Percentiles rank a stretch among this genome's conserved stretches.
phyloP scores from a whole-genome alignment of 2,797 vertebrate genomes.

The Adrianichthys oophorus region DNA sequence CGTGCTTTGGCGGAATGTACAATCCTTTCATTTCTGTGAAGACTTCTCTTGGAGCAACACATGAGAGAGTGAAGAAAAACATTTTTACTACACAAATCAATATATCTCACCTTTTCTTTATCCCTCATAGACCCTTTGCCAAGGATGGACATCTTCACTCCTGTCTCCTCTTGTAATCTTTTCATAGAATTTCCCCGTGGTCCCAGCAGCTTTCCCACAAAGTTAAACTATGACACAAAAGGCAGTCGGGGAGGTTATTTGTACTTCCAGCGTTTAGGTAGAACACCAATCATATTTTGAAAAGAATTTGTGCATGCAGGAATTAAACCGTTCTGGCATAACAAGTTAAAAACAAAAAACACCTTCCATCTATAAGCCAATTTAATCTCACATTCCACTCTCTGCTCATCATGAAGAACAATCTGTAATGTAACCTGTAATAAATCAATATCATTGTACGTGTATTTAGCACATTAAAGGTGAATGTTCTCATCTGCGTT shows the following conservation, averaged over 20 bases:
- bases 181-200: constrained; percentile 99
- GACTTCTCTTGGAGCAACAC: constrained; percentile 21
- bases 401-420: constrained; percentile 52
- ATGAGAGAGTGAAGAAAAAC: constrained; percentile 7
- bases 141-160: constrained; percentile 99
- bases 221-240: constrained; percentile 92
- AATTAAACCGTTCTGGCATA: constrained; percentile 35
- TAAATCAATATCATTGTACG: constrained; percentile 63
- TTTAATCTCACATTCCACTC: constrained; percentile 51
- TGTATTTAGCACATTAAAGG: constrained; percentile 46
- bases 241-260: constrained; percentile 29
- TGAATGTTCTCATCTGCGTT: constrained; percentile 46
- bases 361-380: constrained; percentile 46
- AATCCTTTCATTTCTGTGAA: constrained; percentile 26
- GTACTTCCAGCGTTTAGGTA: constrained; percentile 13
- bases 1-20: constrained; percentile 17
- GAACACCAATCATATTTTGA: constrained; percentile 19
- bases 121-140: constrained; percentile 99
- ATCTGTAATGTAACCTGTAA: constrained; percentile 39
- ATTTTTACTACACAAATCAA: constrained; percentile 37
- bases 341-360: constrained; percentile 46
- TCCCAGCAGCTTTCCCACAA: constrained; percentile 98
- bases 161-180: constrained; percentile 97
- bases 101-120: constrained; percentile 90
- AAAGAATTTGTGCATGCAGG: constrained; percentile 28